Evolutionary conservation across 2,113 vertebrate genomes (phyloP).

Genomic region (Tyto alba): DNA sequence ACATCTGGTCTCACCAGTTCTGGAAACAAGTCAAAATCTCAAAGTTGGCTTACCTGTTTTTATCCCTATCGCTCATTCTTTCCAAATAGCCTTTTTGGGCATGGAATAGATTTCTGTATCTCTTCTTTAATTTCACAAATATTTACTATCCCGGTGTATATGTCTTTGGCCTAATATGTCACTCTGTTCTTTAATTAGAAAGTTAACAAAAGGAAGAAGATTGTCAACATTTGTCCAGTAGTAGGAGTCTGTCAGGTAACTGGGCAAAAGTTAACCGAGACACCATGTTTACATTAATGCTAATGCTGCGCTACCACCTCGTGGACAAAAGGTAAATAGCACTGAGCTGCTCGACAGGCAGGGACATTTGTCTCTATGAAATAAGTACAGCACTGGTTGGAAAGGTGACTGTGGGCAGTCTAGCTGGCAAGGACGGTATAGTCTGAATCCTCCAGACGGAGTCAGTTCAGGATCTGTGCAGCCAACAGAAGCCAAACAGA

Average conservation of each 20-base stretch:
- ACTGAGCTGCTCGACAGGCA: fast-evolving
- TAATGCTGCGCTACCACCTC: constrained; percentile 70
- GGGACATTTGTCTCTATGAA: fast-evolving
- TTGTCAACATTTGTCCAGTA: background rate
- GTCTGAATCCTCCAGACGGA: background rate
- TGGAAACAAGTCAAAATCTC: background rate
- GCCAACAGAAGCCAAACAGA: background rate
- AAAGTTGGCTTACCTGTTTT: background rate
- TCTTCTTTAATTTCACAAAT: background rate
- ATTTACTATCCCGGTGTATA: background rate
- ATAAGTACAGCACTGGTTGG: fast-evolving
- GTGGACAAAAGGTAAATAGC: constrained; percentile 64
- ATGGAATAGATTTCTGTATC: background rate
- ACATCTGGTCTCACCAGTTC: background rate
- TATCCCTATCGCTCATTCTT: background rate
- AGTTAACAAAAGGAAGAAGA: background rate
- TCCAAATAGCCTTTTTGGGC: background rate
- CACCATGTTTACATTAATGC: constrained; percentile 20
- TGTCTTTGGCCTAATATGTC: background rate
- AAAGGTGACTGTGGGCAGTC: background rate
- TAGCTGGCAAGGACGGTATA: too few species aligned
- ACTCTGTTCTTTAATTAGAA: background rate
- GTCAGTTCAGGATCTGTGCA: background rate
- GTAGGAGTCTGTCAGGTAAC: background rate
- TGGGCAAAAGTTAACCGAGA: background rate